A percentile compares a stretch with the other conserved stretches of the same genome.
phyloP scores from a whole-genome alignment of 2,888 invertebrate genomes.

The Electrophaes corylata region DNA sequence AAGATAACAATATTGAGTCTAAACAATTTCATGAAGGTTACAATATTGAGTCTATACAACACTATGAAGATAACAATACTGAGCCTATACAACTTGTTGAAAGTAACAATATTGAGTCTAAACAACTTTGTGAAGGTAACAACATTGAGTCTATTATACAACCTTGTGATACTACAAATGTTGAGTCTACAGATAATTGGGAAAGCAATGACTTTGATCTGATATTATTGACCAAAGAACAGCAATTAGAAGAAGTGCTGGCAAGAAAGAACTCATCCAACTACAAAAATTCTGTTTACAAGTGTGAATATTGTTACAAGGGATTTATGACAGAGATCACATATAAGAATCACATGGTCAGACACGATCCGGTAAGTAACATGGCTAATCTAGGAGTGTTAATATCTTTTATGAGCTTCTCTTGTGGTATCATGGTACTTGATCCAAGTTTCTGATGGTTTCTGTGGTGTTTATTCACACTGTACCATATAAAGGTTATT shows the following conservation, averaged over 20 bases:
- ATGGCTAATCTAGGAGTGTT: no score
- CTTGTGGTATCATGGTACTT: no score
- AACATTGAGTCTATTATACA: no score
- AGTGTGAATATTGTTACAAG: conserved; percentile 67
- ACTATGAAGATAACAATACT: no score
- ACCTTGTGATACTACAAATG: neutral
- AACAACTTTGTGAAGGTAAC: no score
- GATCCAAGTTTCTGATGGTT: no score
- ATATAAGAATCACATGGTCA: conserved; percentile 65
- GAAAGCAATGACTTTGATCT: conserved; percentile 40
- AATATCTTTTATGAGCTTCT: no score
- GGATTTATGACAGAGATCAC: conserved; percentile 66
- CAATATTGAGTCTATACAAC: neutral
- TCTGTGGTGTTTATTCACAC: no score
- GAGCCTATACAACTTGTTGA: no score
- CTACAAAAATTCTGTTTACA: conserved; percentile 63
- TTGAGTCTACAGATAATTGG: neutral
- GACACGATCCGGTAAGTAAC: conserved; percentile 63
- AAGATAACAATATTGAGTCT: neutral
- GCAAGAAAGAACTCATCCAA: conserved; percentile 56
- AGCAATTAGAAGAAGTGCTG: conserved; percentile 62
- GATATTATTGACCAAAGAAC: conserved; percentile 52
- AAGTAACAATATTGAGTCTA: no score
- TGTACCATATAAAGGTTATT: no score
- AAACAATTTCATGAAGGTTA: neutral